Conservation (phyloP, 2,113 vertebrate species). For the Eolophus roseicapilla region DNA sequence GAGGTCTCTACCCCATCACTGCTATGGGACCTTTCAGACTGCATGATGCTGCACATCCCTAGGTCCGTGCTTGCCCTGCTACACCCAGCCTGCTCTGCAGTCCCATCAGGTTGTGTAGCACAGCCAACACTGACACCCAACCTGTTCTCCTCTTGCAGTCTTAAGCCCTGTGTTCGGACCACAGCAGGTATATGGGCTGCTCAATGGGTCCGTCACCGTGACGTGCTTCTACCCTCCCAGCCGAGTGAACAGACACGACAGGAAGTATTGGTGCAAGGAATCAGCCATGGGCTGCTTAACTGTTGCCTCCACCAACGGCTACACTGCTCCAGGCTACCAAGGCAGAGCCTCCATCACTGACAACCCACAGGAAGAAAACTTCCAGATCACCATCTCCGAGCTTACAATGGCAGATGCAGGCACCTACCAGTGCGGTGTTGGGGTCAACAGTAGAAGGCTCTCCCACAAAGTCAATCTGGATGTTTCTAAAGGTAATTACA, state of each 20-base stretch:
- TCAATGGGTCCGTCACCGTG: background rate
- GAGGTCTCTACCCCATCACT: fast-evolving
- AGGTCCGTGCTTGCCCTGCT: fast-evolving
- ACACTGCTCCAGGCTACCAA: fast-evolving
- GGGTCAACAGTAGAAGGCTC: conserved; percentile 42
- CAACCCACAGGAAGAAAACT: background rate
- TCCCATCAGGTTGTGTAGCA: fast-evolving
- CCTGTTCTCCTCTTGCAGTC: background rate
- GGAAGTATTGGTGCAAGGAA: conserved; percentile 75
- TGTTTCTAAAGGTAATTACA: conserved; percentile 56
- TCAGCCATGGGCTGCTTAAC: background rate
- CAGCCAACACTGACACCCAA: background rate
- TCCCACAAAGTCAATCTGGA: conserved; percentile 51
- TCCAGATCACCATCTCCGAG: conserved; percentile 20
- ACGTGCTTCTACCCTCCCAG: conserved; percentile 72
- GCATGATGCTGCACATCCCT: fast-evolving
- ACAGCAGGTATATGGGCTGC: background rate
- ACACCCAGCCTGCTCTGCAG: fast-evolving
- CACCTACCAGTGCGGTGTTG: conserved; percentile 71
- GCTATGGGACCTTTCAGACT: fast-evolving
- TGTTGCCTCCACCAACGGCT: conserved; percentile 4
- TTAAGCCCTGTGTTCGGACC: conserved; percentile 74
- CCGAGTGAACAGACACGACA: conserved; percentile 44
- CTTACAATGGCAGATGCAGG: conserved; percentile 7
- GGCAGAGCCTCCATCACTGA: conserved; percentile 49